Conservation (phyloP, 2,888 invertebrate genomes). For the Oconnorella tubifera region DNA sequence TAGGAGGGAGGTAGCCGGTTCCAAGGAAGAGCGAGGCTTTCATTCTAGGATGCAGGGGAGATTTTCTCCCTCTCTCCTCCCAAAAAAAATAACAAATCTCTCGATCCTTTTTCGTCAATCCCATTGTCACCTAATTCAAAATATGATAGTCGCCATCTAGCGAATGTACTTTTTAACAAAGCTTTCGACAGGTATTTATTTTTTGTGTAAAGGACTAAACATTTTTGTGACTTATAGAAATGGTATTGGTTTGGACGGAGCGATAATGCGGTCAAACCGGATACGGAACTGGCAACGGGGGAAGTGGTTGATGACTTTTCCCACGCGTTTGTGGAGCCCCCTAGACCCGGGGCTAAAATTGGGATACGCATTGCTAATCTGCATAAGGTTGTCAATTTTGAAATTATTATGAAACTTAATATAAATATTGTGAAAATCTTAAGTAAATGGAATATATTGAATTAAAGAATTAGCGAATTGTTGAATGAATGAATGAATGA, state of each 20-base stretch:
- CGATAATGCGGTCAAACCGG: conserved; percentile 13
- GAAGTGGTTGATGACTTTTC: background rate
- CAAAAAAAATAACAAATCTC: background rate
- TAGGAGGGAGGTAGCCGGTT: no score
- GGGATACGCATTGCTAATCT: background rate
- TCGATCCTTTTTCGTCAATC: background rate
- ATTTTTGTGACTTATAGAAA: no score
- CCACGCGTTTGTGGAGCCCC: background rate
- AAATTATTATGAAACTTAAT: background rate
- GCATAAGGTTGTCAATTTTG: background rate
- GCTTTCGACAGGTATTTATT: no score
- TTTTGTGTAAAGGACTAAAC: no score
- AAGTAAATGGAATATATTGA: no score
- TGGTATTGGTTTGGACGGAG: conserved; percentile 16
- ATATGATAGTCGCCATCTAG: no score
- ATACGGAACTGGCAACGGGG: background rate
- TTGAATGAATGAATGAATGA: background rate
- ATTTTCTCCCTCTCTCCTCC: no score
- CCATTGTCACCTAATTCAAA: no score
- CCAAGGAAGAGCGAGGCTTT: background rate
- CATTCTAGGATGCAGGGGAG: no score
- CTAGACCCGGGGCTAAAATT: background rate
- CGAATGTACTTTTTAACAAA: no score
- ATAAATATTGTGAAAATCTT: no score
- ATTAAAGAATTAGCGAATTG: background rate